A percentile compares a stretch with the other conserved stretches of the same genome.
Conservation (phyloP, 1,140 invertebrate species). For the Riptortus pedestris region DNA sequence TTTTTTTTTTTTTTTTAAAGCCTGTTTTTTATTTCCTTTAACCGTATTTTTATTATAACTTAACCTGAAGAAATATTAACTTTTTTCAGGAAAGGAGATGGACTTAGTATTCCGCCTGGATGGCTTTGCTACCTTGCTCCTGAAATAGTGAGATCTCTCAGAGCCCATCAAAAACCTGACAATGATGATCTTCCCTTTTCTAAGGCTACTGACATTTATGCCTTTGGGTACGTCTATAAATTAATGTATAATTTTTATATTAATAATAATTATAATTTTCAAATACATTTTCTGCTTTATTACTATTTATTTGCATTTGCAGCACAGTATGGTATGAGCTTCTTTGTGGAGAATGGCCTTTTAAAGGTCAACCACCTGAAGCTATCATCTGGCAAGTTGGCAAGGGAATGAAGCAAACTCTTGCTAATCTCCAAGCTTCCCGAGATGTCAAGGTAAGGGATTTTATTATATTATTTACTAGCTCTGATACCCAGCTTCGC, state of each 20-base stretch:
- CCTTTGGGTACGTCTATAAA: constrained; percentile 69
- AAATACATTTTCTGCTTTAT: too few species aligned
- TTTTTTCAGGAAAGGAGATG: constrained; percentile 51
- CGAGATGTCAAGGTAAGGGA: constrained; percentile 90
- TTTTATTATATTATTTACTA: too few species aligned
- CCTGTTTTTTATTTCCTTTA: too few species aligned
- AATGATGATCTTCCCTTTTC: constrained; percentile 84
- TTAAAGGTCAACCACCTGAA: constrained; percentile 83
- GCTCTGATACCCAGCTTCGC: too few species aligned
- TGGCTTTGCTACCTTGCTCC: constrained; percentile 97
- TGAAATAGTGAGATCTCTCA: constrained; percentile 77
- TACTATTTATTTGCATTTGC: too few species aligned
- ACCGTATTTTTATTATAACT: too few species aligned
- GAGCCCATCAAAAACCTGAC: constrained; percentile 55
- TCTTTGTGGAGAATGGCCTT: constrained; percentile 91
- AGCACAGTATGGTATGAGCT: constrained; percentile 99
- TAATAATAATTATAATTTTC: background rate
- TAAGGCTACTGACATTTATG: constrained; percentile 86
- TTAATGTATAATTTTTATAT: background rate
- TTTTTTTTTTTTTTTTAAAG: too few species aligned
- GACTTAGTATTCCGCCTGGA: constrained; percentile 84
- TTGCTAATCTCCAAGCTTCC: constrained; percentile 87
- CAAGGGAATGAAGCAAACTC: constrained; percentile 87
- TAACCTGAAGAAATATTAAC: too few species aligned
- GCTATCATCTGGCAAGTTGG: constrained; percentile 97